phyloP scores from a whole-genome alignment of 2,888 invertebrate species.

The Chrysotoxum bicinctum region DNA sequence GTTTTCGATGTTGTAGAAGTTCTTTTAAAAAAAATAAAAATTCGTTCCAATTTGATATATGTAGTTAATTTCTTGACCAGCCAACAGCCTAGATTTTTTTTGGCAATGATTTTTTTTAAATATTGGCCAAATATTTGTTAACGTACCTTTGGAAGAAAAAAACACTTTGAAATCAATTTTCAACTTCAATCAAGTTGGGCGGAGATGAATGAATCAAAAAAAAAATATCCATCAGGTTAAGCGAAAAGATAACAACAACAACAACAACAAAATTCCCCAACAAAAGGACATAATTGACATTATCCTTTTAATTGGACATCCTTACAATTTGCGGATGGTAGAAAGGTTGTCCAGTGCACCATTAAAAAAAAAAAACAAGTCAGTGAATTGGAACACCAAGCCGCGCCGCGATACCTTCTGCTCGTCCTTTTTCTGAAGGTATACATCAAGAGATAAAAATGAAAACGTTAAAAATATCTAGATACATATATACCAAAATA shows the following conservation, averaged over 20 bases:
- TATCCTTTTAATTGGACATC: constrained; percentile 59
- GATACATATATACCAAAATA: neutral
- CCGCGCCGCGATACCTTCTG: neutral
- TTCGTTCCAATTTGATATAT: too few species aligned
- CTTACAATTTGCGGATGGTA: constrained; percentile 20
- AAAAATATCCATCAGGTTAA: neutral
- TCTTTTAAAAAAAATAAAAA: too few species aligned
- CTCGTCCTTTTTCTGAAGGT: neutral
- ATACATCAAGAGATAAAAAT: constrained; percentile 37
- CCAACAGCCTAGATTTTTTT: too few species aligned
- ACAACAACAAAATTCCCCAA: constrained; percentile 19
- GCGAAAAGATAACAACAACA: neutral
- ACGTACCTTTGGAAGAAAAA: neutral
- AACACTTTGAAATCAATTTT: constrained; percentile 36
- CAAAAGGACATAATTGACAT: constrained; percentile 51
- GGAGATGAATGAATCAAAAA: neutral
- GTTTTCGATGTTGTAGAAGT: too few species aligned
- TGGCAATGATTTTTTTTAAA: neutral
- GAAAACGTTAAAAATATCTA: constrained; percentile 18
- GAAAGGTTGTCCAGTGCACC: neutral
- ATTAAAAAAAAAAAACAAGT: constrained; percentile 1
- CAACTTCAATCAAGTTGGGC: constrained; percentile 3
- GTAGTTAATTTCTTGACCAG: too few species aligned
- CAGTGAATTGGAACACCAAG: neutral
- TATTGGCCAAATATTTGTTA: neutral